Base-by-base conservation (phyloP, 2,113 vertebrate species). In the Zeus faber region DNA sequence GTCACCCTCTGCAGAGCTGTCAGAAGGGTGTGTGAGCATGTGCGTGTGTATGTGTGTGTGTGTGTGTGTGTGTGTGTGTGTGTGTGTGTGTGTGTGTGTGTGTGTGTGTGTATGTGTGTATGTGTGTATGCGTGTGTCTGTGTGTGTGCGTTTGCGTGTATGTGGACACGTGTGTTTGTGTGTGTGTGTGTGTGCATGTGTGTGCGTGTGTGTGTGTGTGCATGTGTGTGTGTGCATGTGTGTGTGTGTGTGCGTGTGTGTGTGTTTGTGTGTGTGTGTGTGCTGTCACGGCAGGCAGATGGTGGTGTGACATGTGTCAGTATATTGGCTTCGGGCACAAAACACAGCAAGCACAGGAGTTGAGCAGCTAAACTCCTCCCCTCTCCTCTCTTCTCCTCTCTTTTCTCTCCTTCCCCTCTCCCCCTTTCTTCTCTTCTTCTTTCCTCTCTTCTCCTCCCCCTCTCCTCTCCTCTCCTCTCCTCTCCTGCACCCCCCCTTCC, bases 251-350 rank as follows among this genome's bases (percentile, higher is more conserved):
- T 47, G 31, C 10, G 55, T 70, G 64, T 53, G 6, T 44, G 16
- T 43, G 35, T 21, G 5, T 35, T 3, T 54, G 46, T 23, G 3
- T 25, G 4, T 52, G 50, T 40, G 50, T 23, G 50, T 16, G 50
- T 24, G 33, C n/a, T 20, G 24, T 3, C 4, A 54, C 14, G 10
- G 16, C 61, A 64, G 65, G 62, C 74, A 77, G 79, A 81, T 74
- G 71, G 74, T 69, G 58, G 62, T 48, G 49, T 67, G 65, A 67
- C 66, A 52, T 74, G 68, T 67, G 54, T 68, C 58, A 47, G 29
- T 46, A 37, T 22, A 58, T 11, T 56, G 52, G 64, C 72, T 66
- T 33, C 23, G 62, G 66, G 74, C 72, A 57, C 48, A 24, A 60
- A 62, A 52, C 51, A 20, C 55, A 70, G 55, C 65, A 74, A 49